phyloP scores from a whole-genome alignment of 2,113 vertebrate genomes.

The Semicossyphus pulcher region DNA sequence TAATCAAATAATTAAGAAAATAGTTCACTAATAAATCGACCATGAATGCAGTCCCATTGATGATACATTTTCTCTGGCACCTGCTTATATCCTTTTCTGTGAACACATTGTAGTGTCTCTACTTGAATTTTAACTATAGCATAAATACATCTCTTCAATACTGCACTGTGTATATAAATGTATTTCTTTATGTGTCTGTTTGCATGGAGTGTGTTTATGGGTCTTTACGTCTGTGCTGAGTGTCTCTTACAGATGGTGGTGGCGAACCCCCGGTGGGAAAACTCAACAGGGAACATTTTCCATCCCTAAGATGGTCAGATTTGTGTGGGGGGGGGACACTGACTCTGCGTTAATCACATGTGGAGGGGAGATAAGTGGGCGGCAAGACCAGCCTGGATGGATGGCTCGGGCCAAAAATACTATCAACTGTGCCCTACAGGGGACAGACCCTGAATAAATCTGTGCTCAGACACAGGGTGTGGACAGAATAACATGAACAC shows the following conservation, averaged over 20 bases:
- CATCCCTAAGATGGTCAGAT: constrained; percentile 84
- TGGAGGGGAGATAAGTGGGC: constrained; percentile 66
- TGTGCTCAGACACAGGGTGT: constrained; percentile 29
- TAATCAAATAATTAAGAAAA: too few species aligned
- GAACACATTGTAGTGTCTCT: too few species aligned
- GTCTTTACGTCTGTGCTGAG: constrained; percentile 46
- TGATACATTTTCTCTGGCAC: too few species aligned
- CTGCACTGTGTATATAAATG: constrained; percentile 2
- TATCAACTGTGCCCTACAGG: constrained; percentile 31
- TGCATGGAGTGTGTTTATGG: constrained; percentile 57
- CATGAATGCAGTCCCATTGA: too few species aligned
- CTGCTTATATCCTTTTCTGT: too few species aligned
- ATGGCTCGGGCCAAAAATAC: constrained; percentile 39
- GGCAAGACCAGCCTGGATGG: constrained; percentile 55
- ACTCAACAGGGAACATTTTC: constrained; percentile 78
- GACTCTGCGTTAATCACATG: constrained; percentile 69
- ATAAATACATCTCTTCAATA: constrained; percentile 9
- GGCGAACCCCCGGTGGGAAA: constrained; percentile 54
- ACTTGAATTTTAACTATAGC: not conserved
- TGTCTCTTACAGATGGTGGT: constrained; percentile 64
- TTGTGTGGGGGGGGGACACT: constrained; percentile 64
- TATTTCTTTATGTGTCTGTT: constrained; percentile 44
- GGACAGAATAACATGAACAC: constrained; percentile 13
- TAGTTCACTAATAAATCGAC: too few species aligned
- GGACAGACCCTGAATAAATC: constrained; percentile 53